phyloP scores from a whole-genome alignment of 2,888 invertebrate species.

The Heteromyza rotundicornis region DNA sequence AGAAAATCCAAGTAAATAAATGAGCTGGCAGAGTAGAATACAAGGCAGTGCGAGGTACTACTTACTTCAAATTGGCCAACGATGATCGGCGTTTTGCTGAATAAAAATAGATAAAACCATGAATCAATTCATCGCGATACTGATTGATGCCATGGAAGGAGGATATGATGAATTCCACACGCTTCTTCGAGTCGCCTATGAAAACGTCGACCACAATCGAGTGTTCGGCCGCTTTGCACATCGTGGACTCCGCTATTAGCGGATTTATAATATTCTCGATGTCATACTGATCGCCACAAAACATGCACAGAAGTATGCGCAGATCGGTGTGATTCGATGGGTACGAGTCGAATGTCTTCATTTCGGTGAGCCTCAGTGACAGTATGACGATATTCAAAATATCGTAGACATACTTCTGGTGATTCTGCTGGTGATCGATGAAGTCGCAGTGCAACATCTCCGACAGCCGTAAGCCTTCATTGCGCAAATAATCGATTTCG shows the following conservation, averaged over 20 bases:
- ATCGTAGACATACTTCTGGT: conserved; percentile 63
- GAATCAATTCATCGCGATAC: conserved; percentile 89
- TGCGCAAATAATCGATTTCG: conserved; percentile 82
- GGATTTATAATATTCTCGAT: conserved; percentile 90
- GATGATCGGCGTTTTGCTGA: conserved; percentile 95
- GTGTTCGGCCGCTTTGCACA: conserved; percentile 72
- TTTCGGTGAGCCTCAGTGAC: conserved; percentile 59
- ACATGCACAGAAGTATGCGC: conserved; percentile 93
- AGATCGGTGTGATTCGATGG: conserved; percentile 61
- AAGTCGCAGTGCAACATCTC: conserved; percentile 71
- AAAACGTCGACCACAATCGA: conserved; percentile 91
- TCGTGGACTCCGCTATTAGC: conserved; percentile 79
- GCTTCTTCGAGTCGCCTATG: conserved; percentile 86
- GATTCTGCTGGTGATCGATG: conserved; percentile 61
- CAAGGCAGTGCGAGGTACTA: too few relatives aligned
- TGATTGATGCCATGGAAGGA: conserved; percentile 95
- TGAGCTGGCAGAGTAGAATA: background rate
- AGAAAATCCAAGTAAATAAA: background rate
- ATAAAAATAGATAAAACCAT: conserved; percentile 94
- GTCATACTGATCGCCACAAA: conserved; percentile 93
- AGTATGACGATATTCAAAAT: conserved; percentile 62
- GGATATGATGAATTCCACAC: conserved; percentile 88
- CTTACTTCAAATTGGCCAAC: conserved; percentile 86
- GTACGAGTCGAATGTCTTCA: conserved; percentile 60
- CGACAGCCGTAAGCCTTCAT: conserved; percentile 88